phyloP scores from a whole-genome alignment of 1,140 invertebrate genomes.

The Brevipalpus yothersi region DNA sequence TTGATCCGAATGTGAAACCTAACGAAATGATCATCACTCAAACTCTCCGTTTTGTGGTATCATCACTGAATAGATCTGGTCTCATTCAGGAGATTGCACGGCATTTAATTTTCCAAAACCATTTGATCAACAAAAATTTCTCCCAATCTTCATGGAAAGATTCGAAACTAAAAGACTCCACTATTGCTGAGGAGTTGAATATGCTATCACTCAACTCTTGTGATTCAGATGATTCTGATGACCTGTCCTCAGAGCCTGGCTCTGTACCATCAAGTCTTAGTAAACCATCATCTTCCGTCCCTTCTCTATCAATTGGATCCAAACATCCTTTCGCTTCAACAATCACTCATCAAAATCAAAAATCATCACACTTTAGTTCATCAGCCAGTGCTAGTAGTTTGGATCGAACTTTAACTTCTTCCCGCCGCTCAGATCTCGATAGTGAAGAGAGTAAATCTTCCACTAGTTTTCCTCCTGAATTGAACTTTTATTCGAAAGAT shows the following conservation, averaged over 20 bases:
- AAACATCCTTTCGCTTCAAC: no score
- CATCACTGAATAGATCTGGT: neutral
- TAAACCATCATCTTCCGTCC: no score
- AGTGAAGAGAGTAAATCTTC: neutral
- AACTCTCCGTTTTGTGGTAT: neutral
- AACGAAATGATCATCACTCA: conserved; percentile 2
- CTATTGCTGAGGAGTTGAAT: neutral
- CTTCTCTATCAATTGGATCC: no score
- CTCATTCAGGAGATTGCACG: neutral
- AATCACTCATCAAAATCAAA: no score
- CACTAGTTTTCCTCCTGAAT: neutral
- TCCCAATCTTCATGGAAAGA: neutral
- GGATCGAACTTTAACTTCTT: neutral
- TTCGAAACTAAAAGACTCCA: neutral
- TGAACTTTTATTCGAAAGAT: neutral
- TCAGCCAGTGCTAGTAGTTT: neutral
- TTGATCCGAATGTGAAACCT: neutral
- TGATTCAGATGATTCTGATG: no score
- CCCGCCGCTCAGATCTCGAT: no score
- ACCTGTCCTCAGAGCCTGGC: no score
- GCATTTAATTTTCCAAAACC: neutral
- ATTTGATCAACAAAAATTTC: neutral
- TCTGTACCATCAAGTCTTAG: no score
- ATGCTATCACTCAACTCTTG: no score
- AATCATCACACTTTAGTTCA: neutral